Evolutionary conservation across 2,888 invertebrate species (phyloP).

Genomic region (Ormia ochracea): DNA sequence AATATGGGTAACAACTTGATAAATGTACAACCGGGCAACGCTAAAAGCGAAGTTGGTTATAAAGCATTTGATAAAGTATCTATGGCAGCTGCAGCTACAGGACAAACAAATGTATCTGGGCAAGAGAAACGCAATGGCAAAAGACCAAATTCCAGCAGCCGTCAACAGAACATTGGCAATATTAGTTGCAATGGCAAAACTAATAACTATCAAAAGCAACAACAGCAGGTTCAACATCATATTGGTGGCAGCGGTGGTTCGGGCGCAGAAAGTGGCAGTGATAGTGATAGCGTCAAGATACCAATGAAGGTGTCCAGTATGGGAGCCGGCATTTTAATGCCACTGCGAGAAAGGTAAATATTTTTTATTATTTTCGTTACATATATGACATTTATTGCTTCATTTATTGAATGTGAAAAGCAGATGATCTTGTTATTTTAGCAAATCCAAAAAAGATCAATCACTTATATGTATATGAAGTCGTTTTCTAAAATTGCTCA

Average conservation of each 20-base stretch:
- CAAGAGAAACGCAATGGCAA: constrained; percentile 73
- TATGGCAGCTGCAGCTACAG: constrained; percentile 46
- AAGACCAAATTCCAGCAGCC: constrained; percentile 71
- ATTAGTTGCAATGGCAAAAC: constrained; percentile 55
- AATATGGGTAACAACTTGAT: constrained; percentile 77
- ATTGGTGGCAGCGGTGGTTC: constrained; percentile 70
- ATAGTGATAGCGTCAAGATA: constrained; percentile 84
- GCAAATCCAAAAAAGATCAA: too few species aligned
- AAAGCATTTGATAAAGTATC: constrained; percentile 62
- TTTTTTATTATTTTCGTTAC: neutral
- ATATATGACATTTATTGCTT: neutral
- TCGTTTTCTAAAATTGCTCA: too few species aligned
- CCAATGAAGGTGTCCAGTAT: constrained; percentile 80
- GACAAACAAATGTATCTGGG: constrained; percentile 46
- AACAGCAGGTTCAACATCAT: constrained; percentile 48
- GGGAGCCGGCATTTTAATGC: constrained; percentile 71
- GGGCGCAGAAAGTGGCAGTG: constrained; percentile 81
- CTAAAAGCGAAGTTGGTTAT: constrained; percentile 64
- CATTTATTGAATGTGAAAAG: too few species aligned
- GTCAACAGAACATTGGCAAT: constrained; percentile 69
- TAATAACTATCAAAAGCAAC: constrained; percentile 47
- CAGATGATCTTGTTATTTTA: too few species aligned
- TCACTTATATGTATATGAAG: too few species aligned
- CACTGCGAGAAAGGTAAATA: constrained; percentile 81
- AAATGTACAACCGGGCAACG: constrained; percentile 67